Evolutionary conservation across 2,113 vertebrate genomes (phyloP), one percentile per base, ranked within the genome.

Genomic region (Podocnemis expansa): DNA sequence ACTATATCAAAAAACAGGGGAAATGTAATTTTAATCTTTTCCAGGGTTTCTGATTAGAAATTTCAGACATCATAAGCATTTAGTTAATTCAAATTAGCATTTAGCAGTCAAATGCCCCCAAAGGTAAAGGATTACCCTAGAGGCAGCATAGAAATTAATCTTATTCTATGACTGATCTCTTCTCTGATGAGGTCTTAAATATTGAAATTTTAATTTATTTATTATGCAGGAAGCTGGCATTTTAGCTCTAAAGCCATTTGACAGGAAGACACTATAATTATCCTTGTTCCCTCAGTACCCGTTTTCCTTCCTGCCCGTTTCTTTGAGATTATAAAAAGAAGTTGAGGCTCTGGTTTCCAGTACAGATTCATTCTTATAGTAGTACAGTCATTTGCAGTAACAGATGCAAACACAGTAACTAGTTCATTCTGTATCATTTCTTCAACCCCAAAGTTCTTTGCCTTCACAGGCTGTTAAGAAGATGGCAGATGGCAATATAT

Each of bases 151-250:
- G 87, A 96, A 96, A 95, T 86, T 87, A 90, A 89, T 88, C 67
- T 94, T 92, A 86, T 90, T 95, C 52, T 56, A 51, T 89, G 89
- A 95, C 76, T 87, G 54, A 94, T 88, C 80, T 96, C 70, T 56
- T 95, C 60, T 91, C 78, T 91, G 90, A 95, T 83, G 90, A 96
- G 60, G 85, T 73, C 83, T 96, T 96, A 93, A 97, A 95, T 91
- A 95, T 88, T 97, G 90, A 97, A 94, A 95, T 93, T 93, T 85
- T 96, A 90, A 94, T 96, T 95, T 97, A 96, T 94, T 97, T 97
- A 95, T 96, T 94, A 95, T 90, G 29, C 45, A 95, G 80, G 34
- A 97, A 97, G 87, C 92, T 95, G 90, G 60, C 81, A 95, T 95
- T 97, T 97, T 92, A 92, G 83, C 56, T 73, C 88, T 91, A 76